These are phyloP conservation scores for Rotaria socialis DNA, from an alignment of 2,888 invertebrate genomes.

Conservation along the genomic window DNA sequence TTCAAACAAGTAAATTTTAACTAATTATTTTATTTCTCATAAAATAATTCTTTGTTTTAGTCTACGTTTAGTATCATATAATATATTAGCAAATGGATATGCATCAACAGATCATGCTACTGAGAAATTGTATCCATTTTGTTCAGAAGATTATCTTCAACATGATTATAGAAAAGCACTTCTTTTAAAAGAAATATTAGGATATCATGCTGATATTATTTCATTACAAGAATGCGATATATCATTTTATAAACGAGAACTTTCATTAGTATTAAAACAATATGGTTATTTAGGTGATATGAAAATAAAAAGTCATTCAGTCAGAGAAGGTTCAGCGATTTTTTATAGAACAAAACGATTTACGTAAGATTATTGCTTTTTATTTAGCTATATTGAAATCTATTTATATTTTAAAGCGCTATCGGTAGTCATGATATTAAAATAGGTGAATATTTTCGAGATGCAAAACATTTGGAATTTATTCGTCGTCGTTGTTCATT, in stretches of 20 bases:
- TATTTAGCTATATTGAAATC: neutral
- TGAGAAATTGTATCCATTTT: slow-evolving; percentile 38
- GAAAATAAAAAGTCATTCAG: slow-evolving; percentile 60
- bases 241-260: slow-evolving; percentile 40
- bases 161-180: slow-evolving; percentile 41
- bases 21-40: neutral
- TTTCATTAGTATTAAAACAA: slow-evolving; percentile 5
- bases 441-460: neutral
- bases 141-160: slow-evolving; percentile 41
- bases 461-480: neutral
- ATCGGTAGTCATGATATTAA: neutral
- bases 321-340: slow-evolving; percentile 74
- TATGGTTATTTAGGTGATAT: slow-evolving; percentile 45
- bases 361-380: slow-evolving; percentile 53
- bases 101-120: slow-evolving; percentile 37
- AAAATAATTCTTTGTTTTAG: slow-evolving; percentile 9
- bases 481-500: neutral
- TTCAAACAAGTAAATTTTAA: neutral
- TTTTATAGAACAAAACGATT: slow-evolving; percentile 71
- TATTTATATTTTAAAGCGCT: neutral
- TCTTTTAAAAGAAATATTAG: slow-evolving; percentile 43
- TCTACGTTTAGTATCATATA: slow-evolving; percentile 41
- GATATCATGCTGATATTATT: slow-evolving; percentile 44
- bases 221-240: slow-evolving; percentile 44
- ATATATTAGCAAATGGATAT: slow-evolving; percentile 45